Base-by-base conservation (phyloP, 2,797 vertebrate genomes). In the Helostoma temminkii region DNA sequence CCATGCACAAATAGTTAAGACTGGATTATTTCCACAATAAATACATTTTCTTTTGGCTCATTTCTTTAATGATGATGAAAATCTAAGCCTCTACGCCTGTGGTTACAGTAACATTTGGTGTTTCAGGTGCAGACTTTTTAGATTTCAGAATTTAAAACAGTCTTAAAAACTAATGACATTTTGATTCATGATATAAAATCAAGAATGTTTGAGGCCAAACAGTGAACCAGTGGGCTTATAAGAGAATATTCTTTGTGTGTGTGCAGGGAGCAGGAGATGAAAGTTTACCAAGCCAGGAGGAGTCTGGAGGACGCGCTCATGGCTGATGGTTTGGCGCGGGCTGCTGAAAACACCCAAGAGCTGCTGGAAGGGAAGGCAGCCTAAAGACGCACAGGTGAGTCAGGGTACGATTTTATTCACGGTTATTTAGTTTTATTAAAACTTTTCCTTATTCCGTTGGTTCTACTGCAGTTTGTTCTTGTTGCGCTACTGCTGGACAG, bases 231-330 rank as follows among this genome's bases (percentile, higher is more conserved):
- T 1, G 25, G 26, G 16, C 25, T 45, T 14, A 59, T 36, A 45
- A 24, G 53, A 19, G 34, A 16, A n/a, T 19, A 12, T 28, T 32
- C 11, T 45, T 26, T 52, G 41, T 60, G 28, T 70, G 49, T 21
- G 50, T 66, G 11, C 71, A 96, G 96, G 74, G 95, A 96, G 85
- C 96, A 96, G 85, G 95, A 96, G 80, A 83, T 95, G 65, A 91
- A 95, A 71, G 96, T 96, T 12, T 88, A 91, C 16, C 94, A 95
- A 72, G 95, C 96, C 26, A 93, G 96, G 1, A 94, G 93, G 64
- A 96, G 94, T 36, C 82, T 96, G 81, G 95, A 96, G 86, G 95
- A 96, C 41, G 96, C 95, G 0, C 86, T 96, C 21, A 95, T 91
- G 93, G 96, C 94, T 0, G 95, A 96, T n/a, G 84, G 93, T 28